A percentile compares a stretch with the other conserved stretches of the same genome.
These are phyloP conservation scores for Corythoichthys intestinalis DNA, from an alignment of 2,113 vertebrate genomes.

Conservation along the genomic window DNA sequence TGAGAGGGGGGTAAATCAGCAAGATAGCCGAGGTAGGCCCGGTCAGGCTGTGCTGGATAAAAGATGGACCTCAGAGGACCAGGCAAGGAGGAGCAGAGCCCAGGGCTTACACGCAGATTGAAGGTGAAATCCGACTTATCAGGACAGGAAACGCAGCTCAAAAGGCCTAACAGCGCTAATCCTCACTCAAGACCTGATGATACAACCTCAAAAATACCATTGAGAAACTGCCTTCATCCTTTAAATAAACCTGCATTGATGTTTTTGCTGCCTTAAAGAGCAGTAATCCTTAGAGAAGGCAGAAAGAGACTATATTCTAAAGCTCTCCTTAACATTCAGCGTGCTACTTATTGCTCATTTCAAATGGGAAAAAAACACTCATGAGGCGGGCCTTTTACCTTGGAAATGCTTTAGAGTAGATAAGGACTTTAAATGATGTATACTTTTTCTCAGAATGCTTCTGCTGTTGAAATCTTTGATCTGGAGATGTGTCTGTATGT, in stretches of 20 bases:
- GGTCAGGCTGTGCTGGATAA: slow-evolving; percentile 54
- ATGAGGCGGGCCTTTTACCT: slow-evolving; percentile 49
- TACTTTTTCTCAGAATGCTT: slow-evolving; percentile 23
- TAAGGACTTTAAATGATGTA: slow-evolving; percentile 61
- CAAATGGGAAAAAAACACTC: slow-evolving; percentile 58
- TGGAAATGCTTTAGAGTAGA: slow-evolving; percentile 43
- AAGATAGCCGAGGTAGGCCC: slow-evolving; percentile 40
- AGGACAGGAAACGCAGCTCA: slow-evolving; percentile 68
- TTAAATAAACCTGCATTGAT: slow-evolving; percentile 73
- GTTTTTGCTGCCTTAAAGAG: slow-evolving; percentile 70
- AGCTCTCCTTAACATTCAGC: slow-evolving; percentile 70
- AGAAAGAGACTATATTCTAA: slow-evolving; percentile 57
- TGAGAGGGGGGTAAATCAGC: slow-evolving; percentile 20
- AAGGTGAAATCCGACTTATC: slow-evolving; percentile 74
- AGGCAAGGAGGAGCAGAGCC: slow-evolving; percentile 65
- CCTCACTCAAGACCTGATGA: slow-evolving; percentile 68
- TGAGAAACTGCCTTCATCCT: slow-evolving; percentile 73
- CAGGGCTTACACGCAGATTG: slow-evolving; percentile 70
- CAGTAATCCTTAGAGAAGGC: slow-evolving; percentile 59
- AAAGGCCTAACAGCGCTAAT: slow-evolving; percentile 73
- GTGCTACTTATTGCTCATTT: slow-evolving; percentile 63
- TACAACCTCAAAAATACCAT: slow-evolving; percentile 66
- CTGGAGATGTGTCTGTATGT: slow-evolving; percentile 19
- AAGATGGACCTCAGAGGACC: slow-evolving; percentile 56
- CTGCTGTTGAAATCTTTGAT: slow-evolving; percentile 24